These are phyloP conservation scores for Colossoma macropomum DNA, from an alignment of 2,113 vertebrate genomes.

Conservation along the genomic window DNA sequence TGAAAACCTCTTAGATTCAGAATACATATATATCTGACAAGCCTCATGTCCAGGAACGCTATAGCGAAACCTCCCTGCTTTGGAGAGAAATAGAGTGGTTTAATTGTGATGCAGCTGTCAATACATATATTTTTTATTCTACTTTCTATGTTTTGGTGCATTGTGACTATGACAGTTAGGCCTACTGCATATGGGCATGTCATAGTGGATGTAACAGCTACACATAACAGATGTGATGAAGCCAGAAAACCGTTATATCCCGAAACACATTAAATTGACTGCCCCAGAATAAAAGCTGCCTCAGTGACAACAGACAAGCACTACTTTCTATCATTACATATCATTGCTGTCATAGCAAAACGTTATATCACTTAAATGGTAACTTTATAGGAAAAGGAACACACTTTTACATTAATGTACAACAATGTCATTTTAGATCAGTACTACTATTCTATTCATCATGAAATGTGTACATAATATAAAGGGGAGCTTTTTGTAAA, in stretches of 20 bases:
- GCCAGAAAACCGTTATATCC: not conserved
- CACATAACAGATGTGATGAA: not conserved
- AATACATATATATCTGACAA: slow-evolving; percentile 2
- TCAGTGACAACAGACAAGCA: not conserved
- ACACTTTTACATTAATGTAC: too few species aligned
- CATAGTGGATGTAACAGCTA: not conserved
- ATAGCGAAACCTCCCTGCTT: not conserved
- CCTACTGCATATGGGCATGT: not conserved
- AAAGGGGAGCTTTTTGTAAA: too few species aligned
- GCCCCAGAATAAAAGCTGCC: not conserved
- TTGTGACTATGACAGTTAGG: not conserved
- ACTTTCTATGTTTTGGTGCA: not conserved
- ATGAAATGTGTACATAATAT: too few species aligned
- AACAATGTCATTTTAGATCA: too few species aligned
- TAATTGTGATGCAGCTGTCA: not conserved
- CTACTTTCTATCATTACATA: not conserved
- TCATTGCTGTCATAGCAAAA: too few species aligned
- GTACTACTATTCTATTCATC: too few species aligned
- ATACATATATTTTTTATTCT: not conserved
- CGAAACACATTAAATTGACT: slow-evolving; percentile 1
- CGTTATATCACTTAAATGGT: too few species aligned
- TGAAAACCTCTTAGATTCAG: slow-evolving; percentile 9
- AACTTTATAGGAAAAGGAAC: too few species aligned
- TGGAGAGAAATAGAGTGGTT: not conserved
- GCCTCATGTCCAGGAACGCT: not conserved